Conservation (phyloP, 1,140 invertebrate species). For the Branchinecta lynchi region DNA sequence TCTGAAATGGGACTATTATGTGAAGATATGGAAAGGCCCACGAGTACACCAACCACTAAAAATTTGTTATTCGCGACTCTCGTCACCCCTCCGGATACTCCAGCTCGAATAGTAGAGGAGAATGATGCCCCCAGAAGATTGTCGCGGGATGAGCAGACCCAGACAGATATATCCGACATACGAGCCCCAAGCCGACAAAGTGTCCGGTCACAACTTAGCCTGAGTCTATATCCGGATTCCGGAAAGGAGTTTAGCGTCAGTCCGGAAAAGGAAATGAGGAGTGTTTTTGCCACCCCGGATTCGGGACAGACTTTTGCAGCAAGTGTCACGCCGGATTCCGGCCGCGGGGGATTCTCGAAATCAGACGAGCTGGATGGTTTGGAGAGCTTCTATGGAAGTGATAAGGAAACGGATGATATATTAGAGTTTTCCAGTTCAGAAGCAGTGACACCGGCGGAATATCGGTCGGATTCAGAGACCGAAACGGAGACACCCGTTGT, state of each 20-base stretch:
- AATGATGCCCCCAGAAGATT: conserved; percentile 10
- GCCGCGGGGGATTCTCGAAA: background rate
- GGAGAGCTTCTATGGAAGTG: conserved; percentile 45
- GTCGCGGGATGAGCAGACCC: conserved; percentile 20
- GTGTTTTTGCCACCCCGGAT: conserved; percentile 7
- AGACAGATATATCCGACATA: conserved; percentile 19
- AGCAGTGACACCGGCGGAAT: background rate
- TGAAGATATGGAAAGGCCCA: background rate
- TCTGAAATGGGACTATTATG: background rate
- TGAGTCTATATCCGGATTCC: background rate
- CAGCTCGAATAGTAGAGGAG: background rate
- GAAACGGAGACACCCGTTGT: background rate
- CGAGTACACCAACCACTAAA: background rate
- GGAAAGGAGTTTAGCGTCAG: background rate
- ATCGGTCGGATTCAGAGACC: background rate
- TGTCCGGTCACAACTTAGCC: background rate
- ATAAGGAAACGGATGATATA: conserved; percentile 46
- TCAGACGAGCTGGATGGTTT: conserved; percentile 29
- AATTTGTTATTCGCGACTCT: background rate
- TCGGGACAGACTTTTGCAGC: background rate
- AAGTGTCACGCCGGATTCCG: conserved; percentile 12
- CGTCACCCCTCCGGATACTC: background rate
- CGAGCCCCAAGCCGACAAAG: conserved; percentile 11
- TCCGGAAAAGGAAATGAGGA: background rate
- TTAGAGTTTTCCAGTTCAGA: conserved; percentile 42